These are phyloP conservation scores for Argentina silus DNA, from an alignment of 2,797 vertebrate genomes.

Conservation along the genomic window DNA sequence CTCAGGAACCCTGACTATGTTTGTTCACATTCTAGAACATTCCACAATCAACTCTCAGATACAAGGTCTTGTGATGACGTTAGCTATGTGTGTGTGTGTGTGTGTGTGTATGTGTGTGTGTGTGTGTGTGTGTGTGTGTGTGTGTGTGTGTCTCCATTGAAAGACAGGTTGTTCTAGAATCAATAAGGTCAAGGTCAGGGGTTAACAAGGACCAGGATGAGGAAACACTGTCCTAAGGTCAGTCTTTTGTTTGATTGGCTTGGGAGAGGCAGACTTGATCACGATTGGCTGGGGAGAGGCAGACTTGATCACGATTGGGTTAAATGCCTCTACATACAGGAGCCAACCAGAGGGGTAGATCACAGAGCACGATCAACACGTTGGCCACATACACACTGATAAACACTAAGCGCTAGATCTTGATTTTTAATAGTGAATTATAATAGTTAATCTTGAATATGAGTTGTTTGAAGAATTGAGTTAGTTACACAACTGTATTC, in stretches of 20 bases:
- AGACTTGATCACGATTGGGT: conserved; percentile 24
- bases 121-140: too few species aligned
- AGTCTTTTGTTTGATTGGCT: conserved; percentile 36
- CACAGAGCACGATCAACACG: too few species aligned
- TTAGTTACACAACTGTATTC: too few species aligned
- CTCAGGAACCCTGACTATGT: not conserved
- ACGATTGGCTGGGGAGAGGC: conserved; percentile 28
- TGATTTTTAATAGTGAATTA: too few species aligned
- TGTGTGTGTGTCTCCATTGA: not conserved
- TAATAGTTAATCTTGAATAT: too few species aligned
- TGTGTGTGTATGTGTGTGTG: too few species aligned
- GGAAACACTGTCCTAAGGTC: conserved; percentile 5
- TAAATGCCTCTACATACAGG: conserved; percentile 51
- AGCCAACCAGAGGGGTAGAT: conserved; percentile 4
- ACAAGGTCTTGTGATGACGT: too few species aligned
- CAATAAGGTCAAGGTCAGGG: not conserved
- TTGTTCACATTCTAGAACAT: not conserved
- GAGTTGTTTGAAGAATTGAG: too few species aligned
- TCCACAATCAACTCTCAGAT: conserved; percentile 1
- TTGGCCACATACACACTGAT: too few species aligned
- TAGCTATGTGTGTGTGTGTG: too few species aligned
- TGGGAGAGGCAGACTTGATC: conserved; percentile 16
- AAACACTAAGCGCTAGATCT: too few species aligned
- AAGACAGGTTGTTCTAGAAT: not conserved
- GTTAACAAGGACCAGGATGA: not conserved